These are phyloP conservation scores for Pipistrellus pipistrellus DNA, from an alignment of 2,797 vertebrate species.

Conservation along the genomic window DNA sequence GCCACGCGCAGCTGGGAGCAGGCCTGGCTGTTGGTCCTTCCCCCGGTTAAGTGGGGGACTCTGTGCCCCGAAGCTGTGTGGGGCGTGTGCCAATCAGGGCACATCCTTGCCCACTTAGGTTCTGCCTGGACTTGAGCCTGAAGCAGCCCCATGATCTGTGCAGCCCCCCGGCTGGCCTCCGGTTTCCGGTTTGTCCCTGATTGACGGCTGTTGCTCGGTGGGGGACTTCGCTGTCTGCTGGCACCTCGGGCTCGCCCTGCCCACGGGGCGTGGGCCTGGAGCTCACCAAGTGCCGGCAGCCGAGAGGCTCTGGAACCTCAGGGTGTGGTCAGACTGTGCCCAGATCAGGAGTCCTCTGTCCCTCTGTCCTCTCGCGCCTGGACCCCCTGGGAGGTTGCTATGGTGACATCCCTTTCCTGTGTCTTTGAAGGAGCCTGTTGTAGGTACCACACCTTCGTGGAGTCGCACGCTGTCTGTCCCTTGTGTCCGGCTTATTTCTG, in stretches of 20 bases:
- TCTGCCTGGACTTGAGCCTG: background rate
- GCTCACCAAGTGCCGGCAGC: background rate
- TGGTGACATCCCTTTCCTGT: background rate
- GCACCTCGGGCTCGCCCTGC: background rate
- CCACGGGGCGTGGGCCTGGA: fast-evolving
- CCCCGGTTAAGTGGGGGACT: background rate
- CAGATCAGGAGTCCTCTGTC: background rate
- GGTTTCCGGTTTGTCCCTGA: background rate
- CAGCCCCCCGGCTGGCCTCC: background rate
- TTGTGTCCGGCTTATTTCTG: background rate
- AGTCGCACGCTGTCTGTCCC: fast-evolving
- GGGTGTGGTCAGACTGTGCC: background rate
- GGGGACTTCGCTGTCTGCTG: background rate
- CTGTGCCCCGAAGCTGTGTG: fast-evolving
- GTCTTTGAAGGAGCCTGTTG: background rate
- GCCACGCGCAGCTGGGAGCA: no score
- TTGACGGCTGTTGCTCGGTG: fast-evolving
- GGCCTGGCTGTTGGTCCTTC: background rate
- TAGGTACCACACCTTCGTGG: background rate
- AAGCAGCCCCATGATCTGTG: background rate
- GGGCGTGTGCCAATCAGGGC: background rate
- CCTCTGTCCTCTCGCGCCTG: background rate
- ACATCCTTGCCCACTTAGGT: background rate
- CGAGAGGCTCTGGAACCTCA: fast-evolving
- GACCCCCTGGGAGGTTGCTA: background rate